Evolutionary conservation across 2,113 vertebrate genomes (phyloP), one percentile per base, ranked within the genome.

Genomic region (Cinclus mexicanus): DNA sequence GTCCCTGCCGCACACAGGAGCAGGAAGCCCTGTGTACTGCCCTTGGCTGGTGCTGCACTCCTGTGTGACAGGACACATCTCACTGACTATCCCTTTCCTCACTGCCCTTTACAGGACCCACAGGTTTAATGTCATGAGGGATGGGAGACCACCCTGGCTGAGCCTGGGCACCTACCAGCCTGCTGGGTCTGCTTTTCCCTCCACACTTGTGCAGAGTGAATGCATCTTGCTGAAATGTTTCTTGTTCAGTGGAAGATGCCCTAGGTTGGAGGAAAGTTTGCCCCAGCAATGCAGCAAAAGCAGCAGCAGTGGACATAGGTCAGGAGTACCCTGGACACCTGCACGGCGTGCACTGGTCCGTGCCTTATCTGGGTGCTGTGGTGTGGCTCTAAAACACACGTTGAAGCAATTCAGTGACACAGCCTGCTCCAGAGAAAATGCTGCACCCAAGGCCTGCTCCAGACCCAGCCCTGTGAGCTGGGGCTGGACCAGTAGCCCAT

Each of bases 291-390:
- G 50, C 47, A 35, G 46, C 47, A 56, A 57, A 61, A 75, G 60
- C 39, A 55, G 72, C 39, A 60, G 74, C 59, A 82, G 28, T 29
- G 25, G 37, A 72, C 29, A 56, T 29, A 80, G 35, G 68, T 77
- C 59, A 61, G 72, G 63, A 81, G 25, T 42, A 60, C 60, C 49
- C 23, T 1, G 1, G 35, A 68, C n/a, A 39, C 10, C 61, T 35
- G 41, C 65, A 63, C 0, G 0, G 24, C 17, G 7, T 26, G 13
- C 0, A 0, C 28, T 1, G 2, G 39, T 24, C 75, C 0, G 0
- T 53, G 67, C 63, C 3, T 2, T 74, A 50, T 15, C 26, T 24
- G 5, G 1, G 12, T 17, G 26, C 59, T 42, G 35, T 6, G 2
- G 35, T 17, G 31, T 12, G 49, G 33, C 28, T 80, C 33, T 49